Evolutionary conservation across 2,797 vertebrate species (phyloP).

Genomic region (Rhinoraja longicauda): DNA sequence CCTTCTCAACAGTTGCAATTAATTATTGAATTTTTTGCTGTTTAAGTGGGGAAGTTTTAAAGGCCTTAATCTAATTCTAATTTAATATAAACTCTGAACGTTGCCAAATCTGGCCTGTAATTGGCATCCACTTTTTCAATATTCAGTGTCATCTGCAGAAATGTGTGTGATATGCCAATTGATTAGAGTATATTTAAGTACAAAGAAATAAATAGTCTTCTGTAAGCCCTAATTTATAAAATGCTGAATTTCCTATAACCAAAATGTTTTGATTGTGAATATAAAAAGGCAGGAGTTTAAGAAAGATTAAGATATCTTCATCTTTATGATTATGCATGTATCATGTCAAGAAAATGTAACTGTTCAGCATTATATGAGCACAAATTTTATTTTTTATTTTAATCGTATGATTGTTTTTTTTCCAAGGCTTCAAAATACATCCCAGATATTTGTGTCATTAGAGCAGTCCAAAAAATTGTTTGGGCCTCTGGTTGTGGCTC

Average conservation of each 20-base stretch:
- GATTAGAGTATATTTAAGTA: neutral
- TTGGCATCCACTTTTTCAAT: neutral
- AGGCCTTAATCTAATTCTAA: neutral
- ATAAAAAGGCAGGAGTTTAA: neutral
- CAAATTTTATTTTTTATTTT: slow-evolving; percentile 49
- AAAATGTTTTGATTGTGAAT: neutral
- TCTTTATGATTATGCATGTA: neutral
- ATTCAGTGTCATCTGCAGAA: neutral
- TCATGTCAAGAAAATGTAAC: slow-evolving; percentile 45
- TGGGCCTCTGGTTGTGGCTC: slow-evolving; percentile 97
- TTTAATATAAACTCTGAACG: neutral
- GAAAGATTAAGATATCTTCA: neutral
- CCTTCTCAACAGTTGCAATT: neutral
- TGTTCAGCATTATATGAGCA: slow-evolving; percentile 31
- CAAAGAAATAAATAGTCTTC: neutral
- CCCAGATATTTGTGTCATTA: slow-evolving; percentile 97
- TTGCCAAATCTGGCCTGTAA: neutral
- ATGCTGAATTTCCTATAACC: neutral
- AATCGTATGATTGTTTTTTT: slow-evolving; percentile 32
- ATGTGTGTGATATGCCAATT: neutral
- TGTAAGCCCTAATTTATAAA: neutral
- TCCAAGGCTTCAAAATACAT: slow-evolving; percentile 94
- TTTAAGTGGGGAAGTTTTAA: neutral
- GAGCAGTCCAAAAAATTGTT: slow-evolving; percentile 95
- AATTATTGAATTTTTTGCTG: neutral